These are phyloP conservation scores for Bos javanicus DNA, from an alignment of 2,113 vertebrate species.

Conservation along the genomic window DNA sequence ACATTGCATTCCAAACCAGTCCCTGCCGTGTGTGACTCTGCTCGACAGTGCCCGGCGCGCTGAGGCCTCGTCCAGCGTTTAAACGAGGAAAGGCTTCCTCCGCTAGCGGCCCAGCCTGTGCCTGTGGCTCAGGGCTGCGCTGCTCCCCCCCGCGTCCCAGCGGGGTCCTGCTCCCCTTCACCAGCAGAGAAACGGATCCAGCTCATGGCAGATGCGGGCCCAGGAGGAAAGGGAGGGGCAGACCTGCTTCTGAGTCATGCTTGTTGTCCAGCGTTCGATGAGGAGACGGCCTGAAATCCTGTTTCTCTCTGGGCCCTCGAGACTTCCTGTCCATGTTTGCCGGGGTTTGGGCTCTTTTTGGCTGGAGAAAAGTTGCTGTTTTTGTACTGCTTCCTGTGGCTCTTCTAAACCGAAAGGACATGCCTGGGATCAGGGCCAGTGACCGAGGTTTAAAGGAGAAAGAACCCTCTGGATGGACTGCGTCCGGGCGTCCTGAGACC, in stretches of 20 bases:
- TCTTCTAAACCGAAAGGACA: slow-evolving; percentile 42
- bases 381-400: slow-evolving; percentile 48
- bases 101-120: slow-evolving; percentile 27
- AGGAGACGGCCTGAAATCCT: slow-evolving; percentile 57
- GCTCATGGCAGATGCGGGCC: neutral
- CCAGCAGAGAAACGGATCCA: neutral
- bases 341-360: slow-evolving; percentile 19
- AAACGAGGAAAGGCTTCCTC: neutral
- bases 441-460: neutral
- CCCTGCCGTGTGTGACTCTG: neutral
- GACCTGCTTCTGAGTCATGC: neutral
- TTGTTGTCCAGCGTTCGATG: slow-evolving; percentile 10
- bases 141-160: slow-evolving; percentile 36
- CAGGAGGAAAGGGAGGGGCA: neutral
- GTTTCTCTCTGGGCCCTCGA: slow-evolving; percentile 56
- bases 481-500: neutral
- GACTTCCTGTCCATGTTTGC: slow-evolving; percentile 37
- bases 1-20: slow-evolving; percentile 15
- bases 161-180: neutral
- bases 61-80: neutral
- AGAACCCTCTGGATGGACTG: neutral
- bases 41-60: neutral
- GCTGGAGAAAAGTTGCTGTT: neutral
- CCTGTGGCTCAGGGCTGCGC: slow-evolving; percentile 55
- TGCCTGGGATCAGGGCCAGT: neutral